phyloP scores from a whole-genome alignment of 2,797 vertebrate genomes.

The Lycodopsis pacificus region DNA sequence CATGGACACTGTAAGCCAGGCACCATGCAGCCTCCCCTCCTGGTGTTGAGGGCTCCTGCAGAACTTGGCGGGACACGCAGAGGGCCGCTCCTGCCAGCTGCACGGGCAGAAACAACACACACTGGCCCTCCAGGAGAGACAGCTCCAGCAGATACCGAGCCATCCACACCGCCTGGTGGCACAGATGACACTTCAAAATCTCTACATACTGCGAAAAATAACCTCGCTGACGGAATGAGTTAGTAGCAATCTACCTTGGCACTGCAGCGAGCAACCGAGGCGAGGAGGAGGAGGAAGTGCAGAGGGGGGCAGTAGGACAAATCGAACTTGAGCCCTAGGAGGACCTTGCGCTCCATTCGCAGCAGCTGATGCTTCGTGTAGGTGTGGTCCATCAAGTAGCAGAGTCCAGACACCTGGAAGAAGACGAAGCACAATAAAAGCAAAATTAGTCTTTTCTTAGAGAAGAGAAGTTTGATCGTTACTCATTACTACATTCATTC shows the following conservation, averaged over 20 bases:
- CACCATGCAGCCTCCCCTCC: slow-evolving; percentile 81
- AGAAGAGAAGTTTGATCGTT: not conserved
- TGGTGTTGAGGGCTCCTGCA: slow-evolving; percentile 73
- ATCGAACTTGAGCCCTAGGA: slow-evolving; percentile 85
- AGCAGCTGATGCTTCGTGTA: slow-evolving; percentile 87
- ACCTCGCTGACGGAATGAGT: not conserved
- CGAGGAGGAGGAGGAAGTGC: slow-evolving; percentile 85
- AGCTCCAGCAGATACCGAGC: slow-evolving; percentile 90
- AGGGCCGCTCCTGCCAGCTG: slow-evolving; percentile 87
- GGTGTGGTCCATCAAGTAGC: slow-evolving; percentile 88
- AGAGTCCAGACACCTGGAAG: slow-evolving; percentile 86
- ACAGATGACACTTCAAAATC: not conserved
- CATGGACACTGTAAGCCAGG: slow-evolving; percentile 78
- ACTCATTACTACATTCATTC: not conserved
- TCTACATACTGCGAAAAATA: no score
- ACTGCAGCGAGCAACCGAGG: slow-evolving; percentile 80
- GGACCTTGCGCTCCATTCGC: slow-evolving; percentile 87
- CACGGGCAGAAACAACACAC: slow-evolving; percentile 82
- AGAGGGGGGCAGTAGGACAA: slow-evolving; percentile 84
- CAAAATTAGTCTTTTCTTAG: not conserved
- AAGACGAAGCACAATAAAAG: not conserved
- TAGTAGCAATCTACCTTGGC: slow-evolving; percentile 72
- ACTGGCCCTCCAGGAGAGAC: slow-evolving; percentile 86
- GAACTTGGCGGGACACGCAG: slow-evolving; percentile 82
- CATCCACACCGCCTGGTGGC: slow-evolving; percentile 82